Percentiles rank a stretch among this genome's conserved stretches.
phyloP scores from a whole-genome alignment of 1,140 invertebrate genomes.

The Steinernema khuongi region DNA sequence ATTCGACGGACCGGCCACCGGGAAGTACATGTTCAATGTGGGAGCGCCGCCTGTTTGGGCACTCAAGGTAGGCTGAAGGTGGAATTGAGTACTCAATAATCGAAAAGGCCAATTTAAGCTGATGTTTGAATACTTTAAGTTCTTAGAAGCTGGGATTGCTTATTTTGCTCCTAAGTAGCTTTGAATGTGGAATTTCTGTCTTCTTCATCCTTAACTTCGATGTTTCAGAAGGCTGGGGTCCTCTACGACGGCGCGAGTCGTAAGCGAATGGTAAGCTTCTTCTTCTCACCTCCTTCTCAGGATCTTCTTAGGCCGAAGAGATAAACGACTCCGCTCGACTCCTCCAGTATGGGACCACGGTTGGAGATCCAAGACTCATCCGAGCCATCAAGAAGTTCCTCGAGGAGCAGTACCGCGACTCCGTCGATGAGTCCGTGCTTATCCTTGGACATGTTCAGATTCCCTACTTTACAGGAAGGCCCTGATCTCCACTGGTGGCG shows the following conservation, averaged over 20 bases:
- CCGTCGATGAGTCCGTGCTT: conserved; percentile 52
- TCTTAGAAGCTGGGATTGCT: too few relatives aligned
- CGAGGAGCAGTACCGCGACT: conserved; percentile 56
- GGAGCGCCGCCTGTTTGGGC: conserved; percentile 24
- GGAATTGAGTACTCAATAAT: too few relatives aligned
- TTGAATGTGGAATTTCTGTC: too few relatives aligned
- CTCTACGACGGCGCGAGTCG: neutral
- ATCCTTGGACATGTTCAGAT: neutral
- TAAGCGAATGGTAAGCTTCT: neutral
- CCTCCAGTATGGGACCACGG: conserved; percentile 32
- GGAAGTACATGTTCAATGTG: conserved; percentile 27
- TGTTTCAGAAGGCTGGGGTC: neutral
- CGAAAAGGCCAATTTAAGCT: too few relatives aligned
- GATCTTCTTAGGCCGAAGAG: conserved; percentile 13
- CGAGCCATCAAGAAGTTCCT: conserved; percentile 52
- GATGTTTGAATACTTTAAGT: too few relatives aligned
- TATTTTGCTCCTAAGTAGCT: too few relatives aligned
- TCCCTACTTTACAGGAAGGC: conserved; percentile 61
- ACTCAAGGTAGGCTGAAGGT: conserved; percentile 22
- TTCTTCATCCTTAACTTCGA: too few relatives aligned
- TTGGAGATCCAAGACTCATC: conserved; percentile 33
- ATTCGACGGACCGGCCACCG: conserved; percentile 20
- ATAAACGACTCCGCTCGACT: conserved; percentile 14
- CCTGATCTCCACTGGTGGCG: conserved; percentile 67
- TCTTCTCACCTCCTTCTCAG: neutral